These are phyloP conservation scores for Corydoras sp. DNA, from an alignment of 2,113 vertebrate genomes.

Conservation along the genomic window DNA sequence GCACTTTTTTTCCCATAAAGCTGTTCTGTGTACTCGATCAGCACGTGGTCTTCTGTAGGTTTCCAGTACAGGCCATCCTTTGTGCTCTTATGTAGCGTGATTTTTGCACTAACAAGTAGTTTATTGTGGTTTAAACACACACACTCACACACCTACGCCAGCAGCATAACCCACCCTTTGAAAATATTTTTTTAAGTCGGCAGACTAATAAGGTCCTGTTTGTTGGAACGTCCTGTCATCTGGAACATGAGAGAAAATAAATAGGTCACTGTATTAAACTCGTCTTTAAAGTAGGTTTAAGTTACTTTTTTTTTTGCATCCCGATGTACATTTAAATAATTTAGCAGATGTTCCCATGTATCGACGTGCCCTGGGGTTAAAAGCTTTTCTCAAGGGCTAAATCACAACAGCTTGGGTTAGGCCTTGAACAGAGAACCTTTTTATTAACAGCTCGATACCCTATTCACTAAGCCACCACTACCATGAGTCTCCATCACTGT, in stretches of 20 bases:
- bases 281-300: neutral
- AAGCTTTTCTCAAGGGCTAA: too few relatives aligned
- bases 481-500: too few relatives aligned
- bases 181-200: conserved; percentile 48
- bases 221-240: conserved; percentile 8
- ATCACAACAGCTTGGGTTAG: too few relatives aligned
- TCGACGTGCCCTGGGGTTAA: too few relatives aligned
- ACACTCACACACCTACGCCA: conserved; percentile 20
- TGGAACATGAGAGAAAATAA: neutral
- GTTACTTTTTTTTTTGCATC: neutral
- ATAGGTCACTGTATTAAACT: neutral
- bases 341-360: too few relatives aligned
- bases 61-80: conserved; percentile 54
- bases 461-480: too few relatives aligned
- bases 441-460: too few relatives aligned
- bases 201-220: conserved; percentile 10
- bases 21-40: neutral
- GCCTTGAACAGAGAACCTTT: too few relatives aligned
- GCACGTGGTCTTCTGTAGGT: conserved; percentile 38
- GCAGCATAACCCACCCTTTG: neutral
- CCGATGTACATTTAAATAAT: too few relatives aligned
- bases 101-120: conserved; percentile 13
- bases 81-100: conserved; percentile 45
- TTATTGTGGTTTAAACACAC: conserved; percentile 20
- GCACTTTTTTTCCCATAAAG: neutral